These are phyloP conservation scores for Knipowitschia caucasica DNA, from an alignment of 2,797 vertebrate genomes.

Conservation along the genomic window DNA sequence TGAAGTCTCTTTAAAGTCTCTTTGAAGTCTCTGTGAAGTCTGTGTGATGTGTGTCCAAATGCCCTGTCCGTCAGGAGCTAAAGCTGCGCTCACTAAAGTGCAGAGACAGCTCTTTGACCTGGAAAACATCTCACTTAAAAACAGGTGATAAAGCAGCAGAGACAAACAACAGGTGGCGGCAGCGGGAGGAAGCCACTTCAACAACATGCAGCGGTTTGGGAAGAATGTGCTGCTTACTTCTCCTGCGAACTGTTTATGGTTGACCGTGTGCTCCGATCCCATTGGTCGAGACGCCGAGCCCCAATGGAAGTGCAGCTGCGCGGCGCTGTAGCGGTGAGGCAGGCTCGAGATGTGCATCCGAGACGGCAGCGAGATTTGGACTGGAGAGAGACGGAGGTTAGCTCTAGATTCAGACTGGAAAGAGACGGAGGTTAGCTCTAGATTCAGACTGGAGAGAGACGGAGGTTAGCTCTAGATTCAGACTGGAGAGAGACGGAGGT, in stretches of 20 bases:
- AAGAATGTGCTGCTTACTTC: conserved; percentile 77
- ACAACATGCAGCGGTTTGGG: no score
- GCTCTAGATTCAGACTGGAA: no score
- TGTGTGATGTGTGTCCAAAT: conserved; percentile 9
- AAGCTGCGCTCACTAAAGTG: conserved; percentile 14
- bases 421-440: no score
- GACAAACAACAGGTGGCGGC: not conserved
- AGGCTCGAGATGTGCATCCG: conserved; percentile 83
- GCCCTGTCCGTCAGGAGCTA: conserved; percentile 19
- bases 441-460: no score
- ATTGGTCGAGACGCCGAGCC: conserved; percentile 73
- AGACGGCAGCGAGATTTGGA: conserved; percentile 81
- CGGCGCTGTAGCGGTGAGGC: conserved; percentile 81
- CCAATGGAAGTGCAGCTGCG: conserved; percentile 95
- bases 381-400: no score
- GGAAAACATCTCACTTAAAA: not conserved
- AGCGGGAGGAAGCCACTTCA: no score
- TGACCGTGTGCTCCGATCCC: conserved; percentile 88
- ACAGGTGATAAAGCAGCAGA: not conserved
- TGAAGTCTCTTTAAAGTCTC: no score
- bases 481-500: no score
- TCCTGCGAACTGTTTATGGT: conserved; percentile 84
- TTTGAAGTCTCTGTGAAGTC: no score
- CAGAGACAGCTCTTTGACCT: conserved; percentile 18
- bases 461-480: no score